Conservation (phyloP, 2,113 vertebrate genomes). For the Macheiramphus alcinus region DNA sequence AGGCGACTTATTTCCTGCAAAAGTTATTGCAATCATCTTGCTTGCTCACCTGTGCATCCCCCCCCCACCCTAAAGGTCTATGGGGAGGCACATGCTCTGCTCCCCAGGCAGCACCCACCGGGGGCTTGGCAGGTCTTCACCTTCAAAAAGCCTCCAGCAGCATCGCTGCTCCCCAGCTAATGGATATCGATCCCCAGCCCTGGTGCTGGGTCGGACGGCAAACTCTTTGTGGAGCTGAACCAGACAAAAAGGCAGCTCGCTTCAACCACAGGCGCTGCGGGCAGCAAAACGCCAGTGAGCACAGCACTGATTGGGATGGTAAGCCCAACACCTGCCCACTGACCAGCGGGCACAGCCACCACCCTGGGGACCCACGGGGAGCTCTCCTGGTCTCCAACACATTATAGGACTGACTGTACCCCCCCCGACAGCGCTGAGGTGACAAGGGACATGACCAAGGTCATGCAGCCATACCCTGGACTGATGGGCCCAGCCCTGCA, state of each 20-base stretch:
- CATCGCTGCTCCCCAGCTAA: constrained; percentile 27
- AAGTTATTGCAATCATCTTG: background rate
- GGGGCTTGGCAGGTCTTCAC: constrained; percentile 38
- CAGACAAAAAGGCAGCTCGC: background rate
- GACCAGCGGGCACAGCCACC: background rate
- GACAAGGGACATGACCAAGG: background rate
- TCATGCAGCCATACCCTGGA: background rate
- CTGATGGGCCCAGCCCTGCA: background rate
- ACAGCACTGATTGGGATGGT: background rate
- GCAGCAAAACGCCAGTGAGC: background rate
- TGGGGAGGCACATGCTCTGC: background rate
- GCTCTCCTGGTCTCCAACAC: background rate
- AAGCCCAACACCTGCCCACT: background rate
- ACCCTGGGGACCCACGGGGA: background rate
- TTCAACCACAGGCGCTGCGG: background rate
- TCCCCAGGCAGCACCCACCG: background rate
- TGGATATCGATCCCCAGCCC: constrained; percentile 59
- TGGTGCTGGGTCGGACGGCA: background rate
- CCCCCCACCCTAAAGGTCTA: background rate
- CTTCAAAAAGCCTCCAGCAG: background rate
- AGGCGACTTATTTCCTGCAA: rapidly evolving
- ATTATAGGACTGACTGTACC: background rate
- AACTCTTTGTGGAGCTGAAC: background rate
- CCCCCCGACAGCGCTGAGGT: background rate
- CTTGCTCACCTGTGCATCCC: background rate